Base-by-base conservation (phyloP, 2,888 invertebrate species). In the Trypoxylon attenuatum region DNA sequence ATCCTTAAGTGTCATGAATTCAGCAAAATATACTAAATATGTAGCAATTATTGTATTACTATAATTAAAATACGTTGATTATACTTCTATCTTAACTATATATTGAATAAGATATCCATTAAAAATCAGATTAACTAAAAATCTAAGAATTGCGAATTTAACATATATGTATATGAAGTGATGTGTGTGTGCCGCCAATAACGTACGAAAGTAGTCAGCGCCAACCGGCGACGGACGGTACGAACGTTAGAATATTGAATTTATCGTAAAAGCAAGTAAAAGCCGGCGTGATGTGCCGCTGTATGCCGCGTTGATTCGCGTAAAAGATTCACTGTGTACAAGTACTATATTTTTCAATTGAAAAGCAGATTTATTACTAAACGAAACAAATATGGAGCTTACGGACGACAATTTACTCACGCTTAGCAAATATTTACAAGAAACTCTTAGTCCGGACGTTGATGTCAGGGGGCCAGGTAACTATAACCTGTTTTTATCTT, bases 361-460 rank as follows among this genome's bases (percentile, higher is more conserved):
- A 45, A 33, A 16, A 5, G 41, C 41, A 6, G 19, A 21, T 13
- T 13, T 50, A 21, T 21, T 42, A 29, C 56, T 59, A 46, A 45
- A 6, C 21, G 5, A 51, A 47, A 18, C 2, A n/a, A 16, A 15
- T 73, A 98, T 98, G 97, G 97, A 97, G 86, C 90, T 97, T 10
- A 95, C 94, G 2, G 96, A 96, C 53, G 93, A 92, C 43, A 97
- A 97, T 89, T 89, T 96, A 76, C 89, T 92, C 76, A 94, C 94
- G 6, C 88, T 98, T 74, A 93, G 94, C 47, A 92, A 93, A 78
- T 97, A 96, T 87, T 90, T 98, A 75, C 93, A 94, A 81, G 94
- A 96, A 87, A 98, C 98, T 2, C 88, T 98, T 23, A 95, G 91
- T 82, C 94, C 96, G 0, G 96, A 97, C 85, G 91, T 92, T 19